Evolutionary conservation across 2,797 vertebrate genomes (phyloP).

Genomic region (Dallia pectoralis): DNA sequence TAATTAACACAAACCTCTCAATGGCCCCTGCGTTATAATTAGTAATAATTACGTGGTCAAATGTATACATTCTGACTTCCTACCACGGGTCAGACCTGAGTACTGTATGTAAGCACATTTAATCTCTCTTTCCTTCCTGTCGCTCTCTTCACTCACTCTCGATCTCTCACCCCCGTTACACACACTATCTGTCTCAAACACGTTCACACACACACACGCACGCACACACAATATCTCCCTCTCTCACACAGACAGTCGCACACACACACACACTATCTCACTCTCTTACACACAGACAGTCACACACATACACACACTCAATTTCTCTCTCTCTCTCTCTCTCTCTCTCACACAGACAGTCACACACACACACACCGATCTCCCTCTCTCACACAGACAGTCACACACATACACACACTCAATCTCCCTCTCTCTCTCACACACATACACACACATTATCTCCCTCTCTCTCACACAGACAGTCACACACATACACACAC

Average conservation of each 20-base stretch:
- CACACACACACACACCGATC: neutral
- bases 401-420: too few species aligned
- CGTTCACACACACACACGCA: constrained; percentile 54
- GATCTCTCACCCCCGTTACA: too few species aligned
- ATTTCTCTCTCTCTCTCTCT: neutral
- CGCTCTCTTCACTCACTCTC: neutral
- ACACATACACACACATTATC: neutral
- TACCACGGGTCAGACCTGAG: constrained; percentile 58
- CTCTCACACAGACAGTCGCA: too few species aligned
- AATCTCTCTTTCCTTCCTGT: constrained; percentile 4
- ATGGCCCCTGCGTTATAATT: constrained; percentile 24
- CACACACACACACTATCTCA: constrained; percentile 11
- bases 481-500: constrained; percentile 4
- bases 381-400: too few species aligned
- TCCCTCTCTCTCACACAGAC: neutral
- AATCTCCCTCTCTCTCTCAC: too few species aligned
- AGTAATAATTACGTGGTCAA: constrained; percentile 45
- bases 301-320: constrained; percentile 1
- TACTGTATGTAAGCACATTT: constrained; percentile 5
- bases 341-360: constrained; percentile 22
- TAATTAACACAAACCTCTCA: constrained; percentile 48
- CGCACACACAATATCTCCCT: constrained; percentile 20
- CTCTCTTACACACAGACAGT: constrained; percentile 21
- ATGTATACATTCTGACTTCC: constrained; percentile 55
- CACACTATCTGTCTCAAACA: constrained; percentile 13